Percentiles rank a stretch among this genome's conserved stretches.
Evolutionary conservation across 2,888 invertebrate genomes (phyloP).

Genomic region (Cenopis cana): DNA sequence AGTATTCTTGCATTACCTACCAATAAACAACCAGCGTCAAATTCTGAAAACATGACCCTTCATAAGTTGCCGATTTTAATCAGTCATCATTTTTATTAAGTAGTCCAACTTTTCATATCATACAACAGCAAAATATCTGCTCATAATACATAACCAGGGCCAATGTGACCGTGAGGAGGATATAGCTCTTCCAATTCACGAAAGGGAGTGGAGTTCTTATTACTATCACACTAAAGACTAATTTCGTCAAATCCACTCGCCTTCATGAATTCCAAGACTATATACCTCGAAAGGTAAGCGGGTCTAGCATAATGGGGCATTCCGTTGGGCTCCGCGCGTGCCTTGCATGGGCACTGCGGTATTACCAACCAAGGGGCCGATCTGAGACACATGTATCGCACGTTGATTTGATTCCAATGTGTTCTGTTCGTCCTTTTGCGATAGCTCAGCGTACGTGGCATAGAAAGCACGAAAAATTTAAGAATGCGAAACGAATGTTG

Average conservation of each 20-base stretch:
- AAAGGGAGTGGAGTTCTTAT: too few relatives aligned
- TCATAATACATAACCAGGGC: conserved; percentile 31
- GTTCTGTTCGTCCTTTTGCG: not conserved
- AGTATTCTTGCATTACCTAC: too few relatives aligned
- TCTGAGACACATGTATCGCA: not conserved
- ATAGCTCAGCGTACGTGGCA: not conserved
- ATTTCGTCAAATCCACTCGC: too few relatives aligned
- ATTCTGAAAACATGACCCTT: too few relatives aligned
- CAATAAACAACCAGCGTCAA: too few relatives aligned
- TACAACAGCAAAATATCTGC: conserved; percentile 21
- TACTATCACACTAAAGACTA: too few relatives aligned
- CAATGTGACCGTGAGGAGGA: conserved; percentile 28
- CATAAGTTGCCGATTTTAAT: too few relatives aligned
- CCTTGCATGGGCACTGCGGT: conserved; percentile 43
- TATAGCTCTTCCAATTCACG: too few relatives aligned
- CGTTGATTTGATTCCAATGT: not conserved
- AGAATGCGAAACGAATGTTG: not conserved
- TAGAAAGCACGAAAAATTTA: not conserved
- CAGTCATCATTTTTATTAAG: too few relatives aligned
- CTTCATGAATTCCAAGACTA: too few relatives aligned
- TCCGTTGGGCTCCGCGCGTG: conserved; percentile 46
- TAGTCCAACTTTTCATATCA: not conserved
- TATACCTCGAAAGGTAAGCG: conserved; percentile 36
- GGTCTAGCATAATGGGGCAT: conserved; percentile 47
- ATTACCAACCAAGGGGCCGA: conserved; percentile 19